Percentiles rank a stretch among this genome's conserved stretches.
phyloP scores from a whole-genome alignment of 2,888 invertebrate genomes.

The Agonum fuliginosum region DNA sequence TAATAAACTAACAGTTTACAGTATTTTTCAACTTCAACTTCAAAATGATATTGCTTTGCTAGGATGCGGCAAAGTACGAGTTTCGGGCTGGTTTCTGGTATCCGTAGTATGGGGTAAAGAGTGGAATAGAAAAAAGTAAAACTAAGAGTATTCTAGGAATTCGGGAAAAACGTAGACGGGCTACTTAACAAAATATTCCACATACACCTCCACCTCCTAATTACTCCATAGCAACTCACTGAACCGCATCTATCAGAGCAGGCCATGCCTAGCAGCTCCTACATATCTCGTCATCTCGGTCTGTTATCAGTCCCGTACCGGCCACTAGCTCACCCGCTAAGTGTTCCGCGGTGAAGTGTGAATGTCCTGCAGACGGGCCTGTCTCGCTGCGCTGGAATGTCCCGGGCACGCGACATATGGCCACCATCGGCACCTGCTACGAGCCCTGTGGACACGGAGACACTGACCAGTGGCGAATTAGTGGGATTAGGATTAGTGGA shows the following conservation, averaged over 20 bases:
- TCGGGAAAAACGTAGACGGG: too few relatives aligned
- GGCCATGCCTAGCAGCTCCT: constrained; percentile 10
- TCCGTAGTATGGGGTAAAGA: too few relatives aligned
- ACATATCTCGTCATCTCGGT: background rate
- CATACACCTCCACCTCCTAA: too few relatives aligned
- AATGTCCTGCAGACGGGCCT: background rate
- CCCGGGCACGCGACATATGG: constrained; percentile 53
- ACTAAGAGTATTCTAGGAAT: too few relatives aligned
- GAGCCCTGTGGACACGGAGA: constrained; percentile 25
- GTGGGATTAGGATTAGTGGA: background rate
- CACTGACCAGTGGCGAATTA: background rate
- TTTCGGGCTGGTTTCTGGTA: too few relatives aligned
- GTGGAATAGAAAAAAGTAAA: too few relatives aligned
- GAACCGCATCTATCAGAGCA: constrained; percentile 10
- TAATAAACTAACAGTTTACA: too few relatives aligned
- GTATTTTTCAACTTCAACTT: too few relatives aligned
- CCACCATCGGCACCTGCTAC: constrained; percentile 20
- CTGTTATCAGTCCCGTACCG: background rate
- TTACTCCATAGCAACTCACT: too few relatives aligned
- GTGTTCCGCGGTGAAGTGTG: background rate
- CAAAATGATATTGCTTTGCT: too few relatives aligned
- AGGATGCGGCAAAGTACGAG: too few relatives aligned
- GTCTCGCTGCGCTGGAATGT: constrained; percentile 38
- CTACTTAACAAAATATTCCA: too few relatives aligned
- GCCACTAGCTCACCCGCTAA: background rate